These are phyloP conservation scores for Entomyzon cyanotis DNA, from an alignment of 2,113 vertebrate genomes.

Conservation along the genomic window DNA sequence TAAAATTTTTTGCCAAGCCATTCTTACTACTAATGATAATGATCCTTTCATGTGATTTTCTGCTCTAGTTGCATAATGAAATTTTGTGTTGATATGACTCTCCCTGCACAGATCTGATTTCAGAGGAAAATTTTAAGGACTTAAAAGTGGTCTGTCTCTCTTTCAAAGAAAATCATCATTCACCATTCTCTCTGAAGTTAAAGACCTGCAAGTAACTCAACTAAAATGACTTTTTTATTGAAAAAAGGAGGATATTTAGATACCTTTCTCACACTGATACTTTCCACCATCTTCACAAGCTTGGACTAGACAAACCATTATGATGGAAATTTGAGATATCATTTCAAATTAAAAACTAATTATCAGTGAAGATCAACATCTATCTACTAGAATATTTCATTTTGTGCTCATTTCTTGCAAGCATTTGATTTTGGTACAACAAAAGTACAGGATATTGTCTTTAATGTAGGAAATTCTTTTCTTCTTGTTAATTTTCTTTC, in stretches of 20 bases:
- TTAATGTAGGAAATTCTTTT: not conserved
- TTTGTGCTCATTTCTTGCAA: not conserved
- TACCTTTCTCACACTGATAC: not conserved
- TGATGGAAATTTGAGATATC: conserved; percentile 5
- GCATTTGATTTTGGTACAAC: not conserved
- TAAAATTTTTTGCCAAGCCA: not conserved
- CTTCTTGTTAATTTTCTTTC: not conserved
- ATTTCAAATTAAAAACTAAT: conserved; percentile 39
- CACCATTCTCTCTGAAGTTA: not conserved
- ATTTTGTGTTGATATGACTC: not conserved
- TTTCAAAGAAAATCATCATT: conserved; percentile 22
- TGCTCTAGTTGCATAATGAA: not conserved
- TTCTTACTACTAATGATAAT: not conserved
- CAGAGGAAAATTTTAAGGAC: not conserved
- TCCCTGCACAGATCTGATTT: not conserved
- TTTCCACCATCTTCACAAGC: not conserved
- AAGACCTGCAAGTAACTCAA: not conserved
- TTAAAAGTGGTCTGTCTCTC: not conserved
- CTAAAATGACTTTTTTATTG: not conserved
- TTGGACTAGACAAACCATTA: not conserved
- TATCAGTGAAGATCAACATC: conserved; percentile 8
- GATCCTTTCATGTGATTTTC: conserved; percentile 25
- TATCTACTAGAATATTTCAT: not conserved
- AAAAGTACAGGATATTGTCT: not conserved
- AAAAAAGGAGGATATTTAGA: not conserved